A percentile compares a stretch with the other conserved stretches of the same genome.
phyloP scores from a whole-genome alignment of 2,113 vertebrate genomes.

The Oryzias woworae region DNA sequence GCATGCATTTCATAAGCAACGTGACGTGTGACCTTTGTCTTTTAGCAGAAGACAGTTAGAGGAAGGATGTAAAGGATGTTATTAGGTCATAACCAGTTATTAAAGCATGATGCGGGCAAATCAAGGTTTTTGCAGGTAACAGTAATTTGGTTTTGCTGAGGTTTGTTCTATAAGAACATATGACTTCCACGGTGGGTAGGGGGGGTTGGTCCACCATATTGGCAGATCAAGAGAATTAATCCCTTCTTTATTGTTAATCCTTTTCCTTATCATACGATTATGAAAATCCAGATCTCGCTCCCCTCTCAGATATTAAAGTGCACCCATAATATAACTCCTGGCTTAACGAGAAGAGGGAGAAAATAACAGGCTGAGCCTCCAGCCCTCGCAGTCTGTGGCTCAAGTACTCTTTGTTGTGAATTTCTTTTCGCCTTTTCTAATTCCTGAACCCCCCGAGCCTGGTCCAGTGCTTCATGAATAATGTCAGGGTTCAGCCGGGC shows the following conservation, averaged over 20 bases:
- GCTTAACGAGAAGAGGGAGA: conserved; percentile 67
- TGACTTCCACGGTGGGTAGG: conserved; percentile 75
- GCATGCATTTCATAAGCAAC: background rate
- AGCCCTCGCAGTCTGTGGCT: conserved; percentile 45
- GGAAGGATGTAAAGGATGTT: background rate
- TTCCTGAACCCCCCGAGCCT: conserved; percentile 47
- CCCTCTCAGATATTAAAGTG: conserved; percentile 83
- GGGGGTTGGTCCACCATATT: conserved; percentile 77
- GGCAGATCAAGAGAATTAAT: conserved; percentile 86
- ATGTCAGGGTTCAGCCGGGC: conserved; percentile 53
- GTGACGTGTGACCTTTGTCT: background rate
- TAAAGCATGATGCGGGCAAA: conserved; percentile 44
- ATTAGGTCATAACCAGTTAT: conserved; percentile 30
- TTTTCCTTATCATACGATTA: conserved; percentile 83
- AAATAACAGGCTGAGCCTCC: conserved; percentile 43
- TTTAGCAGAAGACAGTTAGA: conserved; percentile 20
- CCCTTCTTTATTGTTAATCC: conserved; percentile 82
- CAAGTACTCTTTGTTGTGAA: conserved; percentile 72
- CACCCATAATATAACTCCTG: conserved; percentile 75
- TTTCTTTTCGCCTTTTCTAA: conserved; percentile 70
- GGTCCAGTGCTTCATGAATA: conserved; percentile 56
- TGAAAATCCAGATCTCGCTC: conserved; percentile 77
- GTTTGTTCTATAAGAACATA: conserved; percentile 59
- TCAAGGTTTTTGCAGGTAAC: conserved; percentile 47
- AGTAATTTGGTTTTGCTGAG: conserved; percentile 66